Evolutionary conservation across 2,797 vertebrate genomes (phyloP).

Genomic region (Acipenser transmontanus): DNA sequence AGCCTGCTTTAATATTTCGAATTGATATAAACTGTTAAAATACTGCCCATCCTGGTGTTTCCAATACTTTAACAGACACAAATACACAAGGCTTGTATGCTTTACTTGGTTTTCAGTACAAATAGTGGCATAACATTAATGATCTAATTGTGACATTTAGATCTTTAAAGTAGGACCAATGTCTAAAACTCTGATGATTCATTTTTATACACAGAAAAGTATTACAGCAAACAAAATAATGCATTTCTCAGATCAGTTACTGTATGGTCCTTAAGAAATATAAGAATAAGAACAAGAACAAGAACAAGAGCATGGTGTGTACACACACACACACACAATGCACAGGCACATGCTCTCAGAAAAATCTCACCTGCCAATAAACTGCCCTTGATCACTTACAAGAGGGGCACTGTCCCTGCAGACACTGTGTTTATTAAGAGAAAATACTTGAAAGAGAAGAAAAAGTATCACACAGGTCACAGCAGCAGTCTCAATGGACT

Average conservation of each 20-base stretch:
- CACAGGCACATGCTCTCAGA: conserved; percentile 26
- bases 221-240: conserved; percentile 35
- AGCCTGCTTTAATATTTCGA: too few relatives aligned
- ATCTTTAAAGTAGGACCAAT: too few relatives aligned
- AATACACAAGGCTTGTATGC: too few relatives aligned
- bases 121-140: too few relatives aligned
- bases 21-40: too few relatives aligned
- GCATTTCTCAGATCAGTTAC: conserved; percentile 50
- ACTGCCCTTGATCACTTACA: conserved; percentile 82
- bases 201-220: too few relatives aligned
- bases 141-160: too few relatives aligned
- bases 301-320: conserved; percentile 41
- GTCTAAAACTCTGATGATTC: too few relatives aligned
- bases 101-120: too few relatives aligned
- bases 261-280: conserved; percentile 53
- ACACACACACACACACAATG: neutral
- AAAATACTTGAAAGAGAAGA: conserved; percentile 87
- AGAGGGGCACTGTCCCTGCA: conserved; percentile 68
- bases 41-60: too few relatives aligned
- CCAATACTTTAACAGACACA: too few relatives aligned
- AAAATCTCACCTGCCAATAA: conserved; percentile 79
- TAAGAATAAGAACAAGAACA: conserved; percentile 64
- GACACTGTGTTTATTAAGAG: conserved; percentile 64
- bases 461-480: conserved; percentile 88
- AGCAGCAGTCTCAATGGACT: conserved; percentile 65